Percentiles rank a stretch among this genome's conserved stretches.
Conservation (phyloP, 2,888 invertebrate genomes). For the Limulus polyphemus region DNA sequence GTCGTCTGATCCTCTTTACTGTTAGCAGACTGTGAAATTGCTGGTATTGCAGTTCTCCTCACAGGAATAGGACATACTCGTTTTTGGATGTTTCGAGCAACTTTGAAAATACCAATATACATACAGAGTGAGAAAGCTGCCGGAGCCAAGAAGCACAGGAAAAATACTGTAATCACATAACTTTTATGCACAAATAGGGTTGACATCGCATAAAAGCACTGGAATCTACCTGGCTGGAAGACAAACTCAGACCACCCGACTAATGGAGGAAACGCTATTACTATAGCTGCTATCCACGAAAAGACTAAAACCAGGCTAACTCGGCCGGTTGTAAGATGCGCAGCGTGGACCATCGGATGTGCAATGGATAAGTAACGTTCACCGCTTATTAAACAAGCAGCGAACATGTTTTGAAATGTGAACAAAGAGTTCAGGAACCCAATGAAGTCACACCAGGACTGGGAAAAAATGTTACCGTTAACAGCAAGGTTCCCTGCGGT, state of each 20-base stretch:
- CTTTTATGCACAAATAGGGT: neutral
- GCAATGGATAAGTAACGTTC: constrained; percentile 1
- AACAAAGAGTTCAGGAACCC: neutral
- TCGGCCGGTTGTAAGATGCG: neutral
- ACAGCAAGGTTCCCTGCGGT: neutral
- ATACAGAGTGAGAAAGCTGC: too few relatives aligned
- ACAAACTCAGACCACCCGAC: neutral
- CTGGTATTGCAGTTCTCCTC: too few relatives aligned
- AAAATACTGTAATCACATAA: neutral
- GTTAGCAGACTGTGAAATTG: too few relatives aligned
- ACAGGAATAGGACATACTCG: too few relatives aligned
- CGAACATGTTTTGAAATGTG: neutral
- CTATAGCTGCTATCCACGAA: neutral
- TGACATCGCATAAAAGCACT: neutral
- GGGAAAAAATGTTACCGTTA: neutral
- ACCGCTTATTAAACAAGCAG: neutral
- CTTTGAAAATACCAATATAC: too few relatives aligned
- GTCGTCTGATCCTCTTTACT: too few relatives aligned
- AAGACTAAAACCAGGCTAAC: neutral
- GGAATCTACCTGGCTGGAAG: neutral
- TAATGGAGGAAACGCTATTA: neutral
- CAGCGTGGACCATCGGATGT: neutral
- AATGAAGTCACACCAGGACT: neutral
- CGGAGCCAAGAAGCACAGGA: neutral
- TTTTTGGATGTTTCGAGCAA: too few relatives aligned